Percentiles rank a stretch among this genome's conserved stretches.
Conservation (phyloP, 2,797 vertebrate species). For the Eulemur coronatus region DNA sequence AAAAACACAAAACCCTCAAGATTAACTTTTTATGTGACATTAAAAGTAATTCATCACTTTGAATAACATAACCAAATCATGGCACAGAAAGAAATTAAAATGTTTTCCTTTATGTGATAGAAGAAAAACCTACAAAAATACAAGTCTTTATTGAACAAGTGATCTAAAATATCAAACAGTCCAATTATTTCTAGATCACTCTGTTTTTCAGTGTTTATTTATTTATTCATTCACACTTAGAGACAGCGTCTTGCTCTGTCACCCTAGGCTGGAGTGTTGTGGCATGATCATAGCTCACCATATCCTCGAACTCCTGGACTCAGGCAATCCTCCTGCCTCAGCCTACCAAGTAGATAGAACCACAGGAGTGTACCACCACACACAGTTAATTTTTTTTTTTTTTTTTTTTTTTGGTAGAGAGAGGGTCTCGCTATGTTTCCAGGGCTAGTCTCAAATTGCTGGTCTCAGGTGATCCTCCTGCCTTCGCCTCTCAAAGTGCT, state of each 20-base stretch:
- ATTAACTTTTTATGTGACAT: neutral
- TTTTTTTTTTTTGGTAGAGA: neutral
- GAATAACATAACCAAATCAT: neutral
- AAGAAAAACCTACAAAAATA: neutral
- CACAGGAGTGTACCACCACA: neutral
- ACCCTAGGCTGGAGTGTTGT: neutral
- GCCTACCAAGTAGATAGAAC: neutral
- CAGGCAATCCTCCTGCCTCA: neutral
- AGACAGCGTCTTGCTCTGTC: neutral
- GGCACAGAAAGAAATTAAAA: slow-evolving; percentile 16
- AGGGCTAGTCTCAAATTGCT: neutral
- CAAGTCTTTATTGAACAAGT: neutral
- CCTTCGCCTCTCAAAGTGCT: neutral
- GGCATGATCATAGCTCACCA: neutral
- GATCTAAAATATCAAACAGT: neutral
- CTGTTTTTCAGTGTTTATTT: neutral
- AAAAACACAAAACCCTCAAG: neutral
- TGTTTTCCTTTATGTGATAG: neutral
- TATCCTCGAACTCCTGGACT: neutral
- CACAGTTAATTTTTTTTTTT: neutral
- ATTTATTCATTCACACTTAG: neutral
- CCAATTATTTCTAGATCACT: neutral
- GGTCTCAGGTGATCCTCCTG: neutral
- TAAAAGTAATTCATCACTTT: slow-evolving; percentile 1
- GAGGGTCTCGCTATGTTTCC: neutral